Base-by-base conservation (phyloP, 2,888 invertebrate genomes). In the Odontocolon sp. region DNA sequence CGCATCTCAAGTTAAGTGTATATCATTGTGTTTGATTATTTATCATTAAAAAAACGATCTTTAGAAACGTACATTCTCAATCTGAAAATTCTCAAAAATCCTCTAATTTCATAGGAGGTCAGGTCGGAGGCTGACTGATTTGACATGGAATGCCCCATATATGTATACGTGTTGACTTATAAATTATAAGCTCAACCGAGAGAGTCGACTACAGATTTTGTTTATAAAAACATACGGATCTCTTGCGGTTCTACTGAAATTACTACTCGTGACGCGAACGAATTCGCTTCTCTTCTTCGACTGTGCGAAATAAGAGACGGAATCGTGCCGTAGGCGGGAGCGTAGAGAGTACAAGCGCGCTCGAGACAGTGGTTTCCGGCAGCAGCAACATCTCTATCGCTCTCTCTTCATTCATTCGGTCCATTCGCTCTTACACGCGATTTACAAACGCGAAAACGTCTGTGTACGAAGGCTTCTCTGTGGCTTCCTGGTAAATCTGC, bases 401-500 rank as follows among this genome's bases (percentile, higher is more conserved):
- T 59, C 73, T 11, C 23, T 36, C 57, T 33, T n/a, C 11, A n/a
- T 67, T 67, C 54, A 26, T 59, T 67, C 52, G 73, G 56, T 73
- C 57, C 59, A 56, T 56, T 67, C 61, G 40, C 21, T 28, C 21
- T 14, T 21, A 18, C 56, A 63, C 56, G 54, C 47, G 9, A 21
- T n/a, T n/a, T n/a, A n/a, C n/a, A 8, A 36, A 8, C 2, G 9
- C 36, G 9, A 40, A 57, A 68, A 74, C 56, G 63, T 50, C 36
- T 42, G 21, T 59, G 33, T 52, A 52, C 52, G 56, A 68, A 61
- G 69, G 33, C 69, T 59, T 69, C 50, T 70, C 75, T 64, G 57
- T 52, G 36, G 64, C 59, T 75, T 75, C 59, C 75, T 75, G 69
- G 59, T 70, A 75, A 70, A 69, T 66, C 75, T 70, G 64, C 69